A percentile compares a stretch with the other conserved stretches of the same genome.
Conservation (phyloP, 2,888 invertebrate species). For the Eupithecia tripunctaria region DNA sequence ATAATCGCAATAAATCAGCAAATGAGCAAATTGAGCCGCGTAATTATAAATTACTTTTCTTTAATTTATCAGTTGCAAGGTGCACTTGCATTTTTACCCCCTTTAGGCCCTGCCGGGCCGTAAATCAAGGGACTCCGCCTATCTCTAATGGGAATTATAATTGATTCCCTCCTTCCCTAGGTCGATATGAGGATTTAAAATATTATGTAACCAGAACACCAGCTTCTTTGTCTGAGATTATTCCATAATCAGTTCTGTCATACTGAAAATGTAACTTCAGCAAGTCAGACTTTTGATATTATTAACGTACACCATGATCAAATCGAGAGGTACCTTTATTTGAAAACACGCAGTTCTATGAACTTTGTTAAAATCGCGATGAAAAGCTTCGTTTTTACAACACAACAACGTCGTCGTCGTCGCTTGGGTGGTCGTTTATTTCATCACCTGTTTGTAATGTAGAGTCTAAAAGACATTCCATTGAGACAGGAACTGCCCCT, state of each 20-base stretch:
- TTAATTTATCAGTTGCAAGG: constrained; percentile 38
- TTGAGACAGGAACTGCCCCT: not conserved
- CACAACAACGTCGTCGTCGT: not conserved
- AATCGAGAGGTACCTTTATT: too few species aligned
- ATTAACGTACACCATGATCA: not conserved
- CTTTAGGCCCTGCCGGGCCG: constrained; percentile 30
- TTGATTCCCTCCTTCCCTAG: constrained; percentile 63
- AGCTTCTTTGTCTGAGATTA: constrained; percentile 26
- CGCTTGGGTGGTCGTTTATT: not conserved
- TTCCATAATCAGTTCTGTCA: not conserved
- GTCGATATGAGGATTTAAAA: constrained; percentile 36
- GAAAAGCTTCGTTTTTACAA: not conserved
- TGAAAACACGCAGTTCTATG: too few species aligned
- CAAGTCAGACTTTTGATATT: not conserved
- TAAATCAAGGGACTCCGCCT: constrained; percentile 65
- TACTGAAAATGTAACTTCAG: not conserved
- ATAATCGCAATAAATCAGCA: constrained; percentile 22
- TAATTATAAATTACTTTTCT: constrained; percentile 35
- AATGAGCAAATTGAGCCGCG: constrained; percentile 26
- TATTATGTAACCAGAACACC: constrained; percentile 17
- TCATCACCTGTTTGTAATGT: not conserved
- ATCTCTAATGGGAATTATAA: constrained; percentile 70
- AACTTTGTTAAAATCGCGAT: not conserved
- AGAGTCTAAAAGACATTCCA: not conserved
- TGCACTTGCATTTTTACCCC: constrained; percentile 40